Base-by-base conservation (phyloP, 2,113 vertebrate genomes). In the Boulengeromyrus knoepffleri region DNA sequence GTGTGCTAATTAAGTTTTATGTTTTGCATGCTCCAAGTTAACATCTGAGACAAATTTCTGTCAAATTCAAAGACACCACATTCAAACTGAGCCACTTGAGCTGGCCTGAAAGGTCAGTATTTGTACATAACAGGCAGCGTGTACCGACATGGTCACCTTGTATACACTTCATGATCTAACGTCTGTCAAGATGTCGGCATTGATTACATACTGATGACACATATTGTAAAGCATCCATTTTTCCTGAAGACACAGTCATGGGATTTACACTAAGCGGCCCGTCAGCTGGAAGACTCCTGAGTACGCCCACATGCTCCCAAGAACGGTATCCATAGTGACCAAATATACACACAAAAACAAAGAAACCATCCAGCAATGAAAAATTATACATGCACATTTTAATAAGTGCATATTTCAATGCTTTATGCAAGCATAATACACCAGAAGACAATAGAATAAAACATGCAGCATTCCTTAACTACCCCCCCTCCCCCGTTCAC, bases 271-370 rank as follows among this genome's bases (percentile, higher is more conserved):
- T 45, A 27, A 66, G 36, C 36, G 53, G 56, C 21, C 53, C 21
- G 9, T 46, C 46, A 88, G 21, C 56, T 66, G n/a, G n/a, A n/a
- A n/a, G n/a, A n/a, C n/a, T n/a, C n/a, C n/a, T n/a, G n/a, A n/a
- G n/a, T n/a, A 56, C 24, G 27, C 77, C 80, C 50, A 85, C 80
- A 47, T 88, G 85, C 77, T 84, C 31, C 36, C 77, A 15, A 24
- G 84, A 36, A 56, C 31, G n/a, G 66, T 89, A 52, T 89, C 80
- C 80, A 89, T 58, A 47, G 89, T 24, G n/a, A 85, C 47, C 56
- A 42, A 49, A 47, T 42, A 89, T n/a, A 50, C 47, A 56, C 31
- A 84, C 13, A 62, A 85, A 89, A 89, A 85, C 89, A 89, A 89
- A 80, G 80, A 47, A 10, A 47, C 24, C 52, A 80, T 56, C 85